These are phyloP conservation scores for Aricia agestis DNA, from an alignment of 1,140 invertebrate genomes.

Conservation along the genomic window DNA sequence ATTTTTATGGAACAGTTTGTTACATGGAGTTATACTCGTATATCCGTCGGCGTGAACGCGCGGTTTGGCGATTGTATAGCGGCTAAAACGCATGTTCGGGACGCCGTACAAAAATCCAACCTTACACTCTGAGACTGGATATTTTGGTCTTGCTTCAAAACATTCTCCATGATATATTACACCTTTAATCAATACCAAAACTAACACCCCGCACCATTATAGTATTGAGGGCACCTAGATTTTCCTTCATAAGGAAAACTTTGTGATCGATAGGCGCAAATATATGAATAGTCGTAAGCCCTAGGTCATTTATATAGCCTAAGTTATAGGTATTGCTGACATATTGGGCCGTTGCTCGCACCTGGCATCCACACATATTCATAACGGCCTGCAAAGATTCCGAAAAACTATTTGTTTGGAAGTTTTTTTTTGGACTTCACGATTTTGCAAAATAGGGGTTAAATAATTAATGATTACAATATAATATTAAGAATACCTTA, in stretches of 20 bases:
- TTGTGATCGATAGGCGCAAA: neutral
- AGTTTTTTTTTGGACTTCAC: neutral
- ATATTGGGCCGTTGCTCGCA: conserved; percentile 6
- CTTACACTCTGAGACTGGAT: no score
- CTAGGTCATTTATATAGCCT: neutral
- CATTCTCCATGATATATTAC: no score
- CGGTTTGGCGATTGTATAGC: no score
- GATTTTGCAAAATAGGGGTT: neutral
- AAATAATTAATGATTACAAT: neutral
- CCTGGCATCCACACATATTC: neutral
- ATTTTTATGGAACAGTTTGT: no score
- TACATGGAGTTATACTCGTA: no score
- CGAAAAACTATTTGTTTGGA: neutral
- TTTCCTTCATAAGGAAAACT: neutral
- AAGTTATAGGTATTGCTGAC: no score
- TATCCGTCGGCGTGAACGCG: no score
- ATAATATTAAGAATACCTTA: no score
- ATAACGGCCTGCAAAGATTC: neutral
- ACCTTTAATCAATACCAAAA: no score
- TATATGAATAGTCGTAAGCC: neutral
- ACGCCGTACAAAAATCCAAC: no score
- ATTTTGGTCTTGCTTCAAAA: no score
- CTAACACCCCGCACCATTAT: neutral
- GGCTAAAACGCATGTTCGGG: no score
- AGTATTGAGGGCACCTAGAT: neutral